These are phyloP conservation scores for Drosophila yooni DNA, from an alignment of 2,888 invertebrate genomes.

Conservation along the genomic window DNA sequence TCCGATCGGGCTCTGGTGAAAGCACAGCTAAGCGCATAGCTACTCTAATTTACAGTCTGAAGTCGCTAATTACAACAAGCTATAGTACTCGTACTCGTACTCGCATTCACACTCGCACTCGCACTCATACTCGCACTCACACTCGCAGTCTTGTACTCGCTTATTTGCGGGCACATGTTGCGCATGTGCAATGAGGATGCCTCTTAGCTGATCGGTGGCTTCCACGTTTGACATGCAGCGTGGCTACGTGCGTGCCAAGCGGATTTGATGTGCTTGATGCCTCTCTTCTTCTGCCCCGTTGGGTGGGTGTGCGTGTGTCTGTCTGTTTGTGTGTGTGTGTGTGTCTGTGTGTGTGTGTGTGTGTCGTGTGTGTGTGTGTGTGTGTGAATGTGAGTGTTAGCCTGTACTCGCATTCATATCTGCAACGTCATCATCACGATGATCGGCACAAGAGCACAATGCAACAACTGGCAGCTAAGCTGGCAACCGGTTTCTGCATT, in stretches of 20 bases:
- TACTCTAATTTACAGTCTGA: slow-evolving; percentile 69
- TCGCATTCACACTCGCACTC: background rate
- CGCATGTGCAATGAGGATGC: slow-evolving; percentile 76
- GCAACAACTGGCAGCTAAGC: slow-evolving; percentile 42
- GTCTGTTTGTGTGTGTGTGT: slow-evolving; percentile 12
- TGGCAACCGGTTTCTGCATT: slow-evolving; percentile 72
- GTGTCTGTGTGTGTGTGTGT: slow-evolving; percentile 22
- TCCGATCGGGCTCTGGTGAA: slow-evolving; percentile 54
- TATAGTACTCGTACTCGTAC: background rate
- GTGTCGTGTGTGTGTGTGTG: slow-evolving; percentile 11
- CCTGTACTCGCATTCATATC: slow-evolving; percentile 45
- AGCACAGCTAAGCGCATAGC: slow-evolving; percentile 54
- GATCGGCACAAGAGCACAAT: slow-evolving; percentile 36
- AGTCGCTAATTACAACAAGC: slow-evolving; percentile 69
- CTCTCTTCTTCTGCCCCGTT: slow-evolving; percentile 29
- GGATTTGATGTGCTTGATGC: slow-evolving; percentile 59
- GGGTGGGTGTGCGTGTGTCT: slow-evolving; percentile 40
- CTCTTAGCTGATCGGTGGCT: slow-evolving; percentile 35
- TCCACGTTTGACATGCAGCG: slow-evolving; percentile 48
- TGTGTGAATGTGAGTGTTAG: slow-evolving; percentile 2
- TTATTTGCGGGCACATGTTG: slow-evolving; percentile 53
- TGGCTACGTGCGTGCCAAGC: slow-evolving; percentile 76
- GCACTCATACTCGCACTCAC: slow-evolving; percentile 27
- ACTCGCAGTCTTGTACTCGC: slow-evolving; percentile 24
- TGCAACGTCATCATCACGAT: slow-evolving; percentile 63